Base-by-base conservation (phyloP, 2,888 invertebrate species). In the Archaeoteleia sp. region DNA sequence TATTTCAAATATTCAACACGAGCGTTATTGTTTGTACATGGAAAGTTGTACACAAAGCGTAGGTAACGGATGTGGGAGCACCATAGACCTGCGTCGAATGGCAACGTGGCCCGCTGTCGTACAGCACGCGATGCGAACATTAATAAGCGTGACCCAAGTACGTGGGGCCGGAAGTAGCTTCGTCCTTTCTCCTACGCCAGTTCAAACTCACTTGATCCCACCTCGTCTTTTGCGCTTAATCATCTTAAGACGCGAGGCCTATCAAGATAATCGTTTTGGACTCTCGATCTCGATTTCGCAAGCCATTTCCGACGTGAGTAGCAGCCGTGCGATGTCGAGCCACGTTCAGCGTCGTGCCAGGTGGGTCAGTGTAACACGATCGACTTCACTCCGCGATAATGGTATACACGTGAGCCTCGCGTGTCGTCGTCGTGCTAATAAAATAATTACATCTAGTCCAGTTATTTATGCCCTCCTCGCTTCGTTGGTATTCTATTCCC, bases 321-420 rank as follows among this genome's bases (percentile, higher is more conserved):
- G 4, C 9, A 9, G 10, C 9, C 9, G 30, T 10, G 30, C 9
- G 10, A 9, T 13, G 14, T 14, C 32, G 7, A 14, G n/a, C 34
- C 25, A 9, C 30, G 13, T 12, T 45, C 20, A 14, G 30, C 23
- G 29, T 34, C 27, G 17, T 53, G 53, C 57, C 58, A 66, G 66
- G 43, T 66, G 58, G 70, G 66, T 67, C 67, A 63, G 48, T 70
- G 60, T 67, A 67, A 70, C 62, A 30, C 45, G 54, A 70, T 70
- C 58, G 46, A 58, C 23, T 49, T 17, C 37, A 23, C 34, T 4
- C 45, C 14, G 29, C 42, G n/a, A 15, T 32, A 30, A 15, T 39
- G 37, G 25, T 37, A 37, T 34, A 35, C 30, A 37, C 43, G 15
- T 35, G 45, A 45, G 12, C 61, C 37, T 66, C 49, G 61, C 69